Evolutionary conservation across 2,113 vertebrate species (phyloP), one percentile per base, ranked within the genome.

Genomic region (Hoplias malabaricus): DNA sequence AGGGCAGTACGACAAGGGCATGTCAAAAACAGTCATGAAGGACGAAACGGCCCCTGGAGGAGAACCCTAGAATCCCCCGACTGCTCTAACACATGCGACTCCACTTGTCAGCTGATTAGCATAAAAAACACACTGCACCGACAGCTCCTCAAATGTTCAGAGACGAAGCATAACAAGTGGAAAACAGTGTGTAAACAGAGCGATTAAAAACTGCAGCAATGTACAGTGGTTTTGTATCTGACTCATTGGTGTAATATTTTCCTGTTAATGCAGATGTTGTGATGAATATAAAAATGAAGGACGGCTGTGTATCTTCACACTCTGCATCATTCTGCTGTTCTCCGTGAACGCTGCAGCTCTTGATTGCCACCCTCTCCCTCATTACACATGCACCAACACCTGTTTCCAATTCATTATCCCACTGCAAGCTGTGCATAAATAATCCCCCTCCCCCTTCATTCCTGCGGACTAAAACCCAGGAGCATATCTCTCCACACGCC

Each of bases 381-480:
- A 70, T 78, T 78, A 70, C 67, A 69, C 54, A 78, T 77, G 75
- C 75, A 77, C 66, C 75, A 78, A 78, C 75, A 78, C 54, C 75
- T 78, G 75, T 70, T 78, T 70, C 75, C 56, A 61, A 78, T 78
- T 78, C 69, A 78, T 78, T 78, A 78, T 70, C 40, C 67, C 66
- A 78, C 48, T 21, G 42, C 66, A 62, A 78, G 75, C 75, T 78
- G 75, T 50, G 75, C 67, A 62, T 69, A 69, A 61, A 70, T 70
- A 70, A 78, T 59, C 50, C 66, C 48, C 4, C 16, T 53, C 48
- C 48, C 19, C 21, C 40, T 13, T 16, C n/a, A 1, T 29, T 57
- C 54, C 46, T 50, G 75, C 54, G 50, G 61, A 62, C 33, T 77
- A 62, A 77, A 61, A 77, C 27, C 36, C 40, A 13, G n/a, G n/a